Evolutionary conservation across 2,888 invertebrate genomes (phyloP).

Genomic region (Aethes cnicana): DNA sequence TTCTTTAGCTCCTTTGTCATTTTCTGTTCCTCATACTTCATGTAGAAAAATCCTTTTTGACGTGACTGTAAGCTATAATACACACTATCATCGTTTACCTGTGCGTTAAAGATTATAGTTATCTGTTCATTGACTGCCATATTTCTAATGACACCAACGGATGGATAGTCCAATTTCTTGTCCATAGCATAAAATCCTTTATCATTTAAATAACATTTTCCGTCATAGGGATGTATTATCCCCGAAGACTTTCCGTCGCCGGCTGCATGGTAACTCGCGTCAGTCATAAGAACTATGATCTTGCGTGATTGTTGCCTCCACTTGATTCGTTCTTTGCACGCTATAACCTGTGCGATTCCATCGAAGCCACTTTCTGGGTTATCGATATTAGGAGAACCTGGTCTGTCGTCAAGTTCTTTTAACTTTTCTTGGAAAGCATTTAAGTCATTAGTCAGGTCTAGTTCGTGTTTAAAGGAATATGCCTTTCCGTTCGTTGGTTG

Average conservation of each 20-base stretch:
- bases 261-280: slow-evolving; percentile 10
- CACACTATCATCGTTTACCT: background rate
- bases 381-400: slow-evolving; percentile 1
- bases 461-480: slow-evolving; percentile 18
- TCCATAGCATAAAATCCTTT: slow-evolving; percentile 15
- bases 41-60: background rate
- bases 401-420: background rate
- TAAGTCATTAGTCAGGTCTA: background rate
- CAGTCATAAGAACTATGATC: slow-evolving; percentile 13
- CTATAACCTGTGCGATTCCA: slow-evolving; percentile 17
- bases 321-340: slow-evolving; percentile 4
- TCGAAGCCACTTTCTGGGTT: slow-evolving; percentile 15
- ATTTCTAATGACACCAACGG: slow-evolving; percentile 9
- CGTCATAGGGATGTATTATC: slow-evolving; percentile 14
- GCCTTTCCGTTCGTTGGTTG: background rate
- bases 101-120: slow-evolving; percentile 3
- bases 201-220: slow-evolving; percentile 15
- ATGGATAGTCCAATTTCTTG: slow-evolving; percentile 24
- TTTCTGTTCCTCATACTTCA: background rate
- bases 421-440: background rate
- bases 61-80: background rate
- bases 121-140: slow-evolving; percentile 10
- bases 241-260: slow-evolving; percentile 17
- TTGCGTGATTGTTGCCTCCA: slow-evolving; percentile 21
- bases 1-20: background rate